Conservation (phyloP, 2,888 invertebrate genomes). For the Unio pictorum region DNA sequence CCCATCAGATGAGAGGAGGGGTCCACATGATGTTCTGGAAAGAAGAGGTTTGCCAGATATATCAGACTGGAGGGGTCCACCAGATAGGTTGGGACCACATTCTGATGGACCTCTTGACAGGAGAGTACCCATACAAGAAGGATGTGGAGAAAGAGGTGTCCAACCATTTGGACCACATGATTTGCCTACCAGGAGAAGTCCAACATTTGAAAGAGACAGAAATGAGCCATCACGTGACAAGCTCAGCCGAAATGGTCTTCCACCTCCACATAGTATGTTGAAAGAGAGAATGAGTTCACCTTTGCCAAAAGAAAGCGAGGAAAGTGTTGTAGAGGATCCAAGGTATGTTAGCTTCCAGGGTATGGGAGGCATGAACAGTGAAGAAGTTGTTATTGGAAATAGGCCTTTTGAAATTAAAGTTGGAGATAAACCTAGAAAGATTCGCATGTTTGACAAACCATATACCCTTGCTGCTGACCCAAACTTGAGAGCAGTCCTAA, state of each 20-base stretch:
- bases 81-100: not conserved
- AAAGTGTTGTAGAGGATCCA: constrained; percentile 38
- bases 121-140: not conserved
- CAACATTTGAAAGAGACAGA: no score
- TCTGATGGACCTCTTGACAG: not conserved
- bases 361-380: constrained; percentile 48
- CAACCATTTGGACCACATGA: constrained; percentile 2
- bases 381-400: constrained; percentile 64
- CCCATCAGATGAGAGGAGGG: not conserved
- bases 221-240: no score
- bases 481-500: constrained; percentile 49
- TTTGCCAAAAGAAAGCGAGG: no score
- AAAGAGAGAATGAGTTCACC: no score
- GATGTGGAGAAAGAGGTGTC: not conserved
- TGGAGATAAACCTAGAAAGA: constrained; percentile 44
- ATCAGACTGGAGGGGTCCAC: no score
- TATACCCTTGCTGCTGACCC: constrained; percentile 55
- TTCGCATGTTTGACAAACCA: constrained; percentile 29
- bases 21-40: constrained; percentile 2
- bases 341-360: constrained; percentile 51
- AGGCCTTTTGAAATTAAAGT: constrained; percentile 58
- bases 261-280: no score
- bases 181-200: not conserved
- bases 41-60: constrained; percentile 2
- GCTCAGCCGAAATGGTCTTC: no score